A percentile compares a stretch with the other conserved stretches of the same genome.
These are phyloP conservation scores for Todiramphus chloris DNA, from an alignment of 2,113 vertebrate genomes.

Conservation along the genomic window DNA sequence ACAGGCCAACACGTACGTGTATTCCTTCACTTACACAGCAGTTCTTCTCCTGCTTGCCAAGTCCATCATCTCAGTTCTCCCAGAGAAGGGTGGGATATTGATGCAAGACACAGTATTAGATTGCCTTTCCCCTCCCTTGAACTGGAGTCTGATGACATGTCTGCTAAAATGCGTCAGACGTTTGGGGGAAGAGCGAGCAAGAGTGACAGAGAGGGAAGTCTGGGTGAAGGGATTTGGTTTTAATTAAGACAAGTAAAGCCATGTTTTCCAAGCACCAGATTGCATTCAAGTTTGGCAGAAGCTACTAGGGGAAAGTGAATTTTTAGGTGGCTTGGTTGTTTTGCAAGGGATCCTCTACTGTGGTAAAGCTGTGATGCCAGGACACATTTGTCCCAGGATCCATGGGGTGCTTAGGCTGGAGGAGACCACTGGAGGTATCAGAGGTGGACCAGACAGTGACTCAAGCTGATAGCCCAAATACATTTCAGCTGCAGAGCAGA, in stretches of 20 bases:
- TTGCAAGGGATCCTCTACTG: not conserved
- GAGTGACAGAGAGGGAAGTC: conserved; percentile 23
- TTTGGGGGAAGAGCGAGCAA: not conserved
- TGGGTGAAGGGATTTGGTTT: conserved; percentile 53
- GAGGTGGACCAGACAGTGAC: not conserved
- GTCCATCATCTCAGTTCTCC: not conserved
- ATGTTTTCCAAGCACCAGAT: conserved; percentile 18
- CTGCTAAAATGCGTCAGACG: conserved; percentile 3
- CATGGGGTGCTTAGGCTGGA: not conserved
- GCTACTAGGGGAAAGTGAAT: not conserved
- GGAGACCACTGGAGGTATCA: not conserved
- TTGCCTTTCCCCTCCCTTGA: not conserved
- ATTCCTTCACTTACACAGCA: not conserved
- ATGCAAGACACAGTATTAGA: not conserved
- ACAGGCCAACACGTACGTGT: fast-evolving
- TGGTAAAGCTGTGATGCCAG: not conserved
- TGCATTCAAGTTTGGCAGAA: not conserved
- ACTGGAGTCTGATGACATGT: conserved; percentile 40
- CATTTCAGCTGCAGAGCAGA: not conserved
- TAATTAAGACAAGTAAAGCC: conserved; percentile 50
- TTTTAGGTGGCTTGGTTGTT: conserved; percentile 9
- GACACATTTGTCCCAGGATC: not conserved
- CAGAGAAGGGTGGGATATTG: conserved; percentile 18
- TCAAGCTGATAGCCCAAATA: not conserved
- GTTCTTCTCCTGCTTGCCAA: not conserved